Conservation (phyloP, 2,113 vertebrate species). For the western clawed frog (Xenopus tropicalis) region DNA sequence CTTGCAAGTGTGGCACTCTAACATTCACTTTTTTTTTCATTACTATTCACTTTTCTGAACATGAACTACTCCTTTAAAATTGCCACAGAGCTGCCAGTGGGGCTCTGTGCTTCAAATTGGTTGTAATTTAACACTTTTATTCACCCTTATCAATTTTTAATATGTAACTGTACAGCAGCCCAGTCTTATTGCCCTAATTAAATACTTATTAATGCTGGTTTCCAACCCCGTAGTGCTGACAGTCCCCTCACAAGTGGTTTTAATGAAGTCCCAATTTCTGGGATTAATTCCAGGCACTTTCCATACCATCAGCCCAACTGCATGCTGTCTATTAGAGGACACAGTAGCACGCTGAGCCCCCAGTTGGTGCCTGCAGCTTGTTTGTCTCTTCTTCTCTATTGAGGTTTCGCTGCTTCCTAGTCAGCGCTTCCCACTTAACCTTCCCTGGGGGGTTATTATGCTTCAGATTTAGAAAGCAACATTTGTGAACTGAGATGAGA, state of each 20-base stretch:
- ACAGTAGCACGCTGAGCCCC: slow-evolving; percentile 32
- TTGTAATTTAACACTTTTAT: too few relatives aligned
- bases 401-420: slow-evolving; percentile 30
- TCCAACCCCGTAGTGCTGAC: background rate
- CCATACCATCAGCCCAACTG: slow-evolving; percentile 34
- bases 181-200: slow-evolving; percentile 3
- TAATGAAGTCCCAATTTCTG: slow-evolving; percentile 34
- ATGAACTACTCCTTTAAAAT: too few relatives aligned
- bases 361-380: slow-evolving; percentile 26
- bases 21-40: too few relatives aligned
- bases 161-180: too few relatives aligned
- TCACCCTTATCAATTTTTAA: too few relatives aligned
- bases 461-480: background rate
- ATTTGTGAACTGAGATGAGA: background rate
- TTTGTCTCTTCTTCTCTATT: slow-evolving; percentile 35
- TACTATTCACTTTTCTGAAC: too few relatives aligned
- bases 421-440: slow-evolving; percentile 13
- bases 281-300: slow-evolving; percentile 37
- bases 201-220: slow-evolving; percentile 12
- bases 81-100: too few relatives aligned
- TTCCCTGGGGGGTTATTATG: background rate
- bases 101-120: too few relatives aligned
- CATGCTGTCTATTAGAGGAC: slow-evolving; percentile 32
- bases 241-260: slow-evolving; percentile 37
- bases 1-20: too few relatives aligned